These are phyloP conservation scores for Paraplagusia blochii DNA, from an alignment of 2,113 vertebrate genomes.

Conservation along the genomic window DNA sequence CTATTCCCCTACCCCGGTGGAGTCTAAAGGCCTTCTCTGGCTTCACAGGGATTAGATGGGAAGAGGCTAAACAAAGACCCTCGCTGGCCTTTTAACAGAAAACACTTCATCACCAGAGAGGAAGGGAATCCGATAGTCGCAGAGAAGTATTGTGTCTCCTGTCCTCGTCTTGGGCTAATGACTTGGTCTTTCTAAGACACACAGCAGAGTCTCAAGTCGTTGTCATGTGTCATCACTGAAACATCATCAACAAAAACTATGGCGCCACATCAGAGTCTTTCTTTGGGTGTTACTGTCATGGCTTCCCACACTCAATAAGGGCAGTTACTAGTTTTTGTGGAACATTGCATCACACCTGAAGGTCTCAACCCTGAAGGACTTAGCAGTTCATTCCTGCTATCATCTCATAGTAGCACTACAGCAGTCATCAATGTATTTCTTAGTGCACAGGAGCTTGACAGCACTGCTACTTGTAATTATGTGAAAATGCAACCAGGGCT, in stretches of 20 bases:
- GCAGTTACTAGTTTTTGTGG: neutral
- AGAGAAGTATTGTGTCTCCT: constrained; percentile 15
- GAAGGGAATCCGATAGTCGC: constrained; percentile 26
- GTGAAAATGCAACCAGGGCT: no score
- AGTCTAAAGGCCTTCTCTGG: constrained; percentile 46
- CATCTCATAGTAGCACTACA: no score
- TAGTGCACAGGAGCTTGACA: no score
- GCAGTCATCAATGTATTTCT: no score
- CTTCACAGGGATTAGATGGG: constrained; percentile 58
- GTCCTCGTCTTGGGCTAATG: constrained; percentile 16
- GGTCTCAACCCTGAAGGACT: no score
- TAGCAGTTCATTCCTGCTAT: no score
- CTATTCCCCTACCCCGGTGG: constrained; percentile 29
- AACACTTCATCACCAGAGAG: constrained; percentile 47
- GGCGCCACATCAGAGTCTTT: neutral
- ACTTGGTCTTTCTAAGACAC: constrained; percentile 30
- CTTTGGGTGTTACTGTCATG: neutral
- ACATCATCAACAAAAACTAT: constrained; percentile 16
- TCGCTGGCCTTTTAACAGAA: constrained; percentile 46
- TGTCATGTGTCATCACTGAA: neutral
- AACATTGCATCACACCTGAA: no score
- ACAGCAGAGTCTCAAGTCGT: constrained; percentile 2
- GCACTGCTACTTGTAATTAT: no score
- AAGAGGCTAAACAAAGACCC: constrained; percentile 70
- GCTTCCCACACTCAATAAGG: constrained; percentile 3